A percentile compares a stretch with the other conserved stretches of the same genome.
These are phyloP conservation scores for Ctenodactylus gundi DNA, from an alignment of 2,113 vertebrate species.

Conservation along the genomic window DNA sequence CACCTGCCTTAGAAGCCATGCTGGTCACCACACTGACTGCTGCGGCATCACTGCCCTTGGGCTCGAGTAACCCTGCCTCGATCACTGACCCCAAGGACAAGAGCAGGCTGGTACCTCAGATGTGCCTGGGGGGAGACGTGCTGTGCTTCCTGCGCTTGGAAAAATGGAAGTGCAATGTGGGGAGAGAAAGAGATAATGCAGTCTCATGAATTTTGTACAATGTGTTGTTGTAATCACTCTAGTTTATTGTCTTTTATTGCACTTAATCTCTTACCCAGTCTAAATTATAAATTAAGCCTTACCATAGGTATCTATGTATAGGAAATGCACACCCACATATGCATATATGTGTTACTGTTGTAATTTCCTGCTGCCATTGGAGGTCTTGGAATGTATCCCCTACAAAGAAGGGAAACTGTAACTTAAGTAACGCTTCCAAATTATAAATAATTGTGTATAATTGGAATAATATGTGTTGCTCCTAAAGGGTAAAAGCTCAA, in stretches of 20 bases:
- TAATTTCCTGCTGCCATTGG: no score
- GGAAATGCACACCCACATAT: not conserved
- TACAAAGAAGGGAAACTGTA: no score
- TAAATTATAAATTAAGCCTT: not conserved
- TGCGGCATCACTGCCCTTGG: not conserved
- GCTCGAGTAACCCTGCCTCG: no score
- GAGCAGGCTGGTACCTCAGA: not conserved
- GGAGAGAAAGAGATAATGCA: no score
- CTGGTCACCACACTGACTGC: not conserved
- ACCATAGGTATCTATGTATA: no score
- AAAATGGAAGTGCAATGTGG: not conserved
- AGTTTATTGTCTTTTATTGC: not conserved
- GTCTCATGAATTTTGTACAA: not conserved
- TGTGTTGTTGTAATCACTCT: not conserved
- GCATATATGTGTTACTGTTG: not conserved
- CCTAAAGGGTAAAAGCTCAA: not conserved
- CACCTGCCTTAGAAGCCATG: not conserved
- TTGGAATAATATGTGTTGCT: not conserved
- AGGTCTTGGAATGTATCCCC: not conserved
- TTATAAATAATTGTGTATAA: not conserved
- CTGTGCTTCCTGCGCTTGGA: not conserved
- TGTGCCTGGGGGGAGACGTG: not conserved
- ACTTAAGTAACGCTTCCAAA: not conserved
- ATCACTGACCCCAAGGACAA: not conserved
- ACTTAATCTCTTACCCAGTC: not conserved